Conservation (phyloP, 2,888 invertebrate species). For the Parnassius smintheus region DNA sequence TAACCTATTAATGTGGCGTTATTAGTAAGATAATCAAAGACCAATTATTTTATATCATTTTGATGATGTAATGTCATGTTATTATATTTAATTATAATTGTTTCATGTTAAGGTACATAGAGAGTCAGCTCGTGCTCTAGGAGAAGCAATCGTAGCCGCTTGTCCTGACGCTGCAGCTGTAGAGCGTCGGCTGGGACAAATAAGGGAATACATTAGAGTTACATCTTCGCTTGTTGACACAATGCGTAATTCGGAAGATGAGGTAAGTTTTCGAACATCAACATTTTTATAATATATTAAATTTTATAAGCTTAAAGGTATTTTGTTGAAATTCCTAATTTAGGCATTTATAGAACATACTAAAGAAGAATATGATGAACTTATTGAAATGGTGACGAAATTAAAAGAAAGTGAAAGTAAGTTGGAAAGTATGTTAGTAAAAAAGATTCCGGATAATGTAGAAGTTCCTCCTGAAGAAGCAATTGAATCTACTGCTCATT, state of each 20-base stretch:
- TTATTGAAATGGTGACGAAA: conserved; percentile 84
- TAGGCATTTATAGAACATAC: conserved; percentile 78
- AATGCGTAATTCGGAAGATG: conserved; percentile 85
- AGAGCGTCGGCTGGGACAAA: conserved; percentile 85
- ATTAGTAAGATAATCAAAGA: too few species aligned
- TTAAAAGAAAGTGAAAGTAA: conserved; percentile 86
- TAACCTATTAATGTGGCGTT: too few species aligned
- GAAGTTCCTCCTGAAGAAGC: conserved; percentile 58
- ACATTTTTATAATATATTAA: conserved; percentile 24
- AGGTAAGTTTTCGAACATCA: conserved; percentile 64
- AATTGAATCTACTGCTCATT: conserved; percentile 31
- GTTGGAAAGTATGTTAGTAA: conserved; percentile 78
- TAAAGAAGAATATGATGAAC: conserved; percentile 81
- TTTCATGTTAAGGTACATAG: conserved; percentile 53
- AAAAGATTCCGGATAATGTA: conserved; percentile 58
- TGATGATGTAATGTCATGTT: neutral
- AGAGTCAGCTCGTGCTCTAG: conserved; percentile 68
- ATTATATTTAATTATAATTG: neutral
- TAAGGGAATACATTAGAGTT: conserved; percentile 86
- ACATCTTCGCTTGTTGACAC: conserved; percentile 86
- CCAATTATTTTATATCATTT: too few species aligned
- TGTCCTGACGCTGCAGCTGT: conserved; percentile 85
- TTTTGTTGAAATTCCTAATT: conserved; percentile 52
- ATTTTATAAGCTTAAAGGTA: conserved; percentile 9
- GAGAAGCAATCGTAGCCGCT: conserved; percentile 72